Evolutionary conservation across 1,140 invertebrate genomes (phyloP).

Genomic region (Diploscapter pachys): DNA sequence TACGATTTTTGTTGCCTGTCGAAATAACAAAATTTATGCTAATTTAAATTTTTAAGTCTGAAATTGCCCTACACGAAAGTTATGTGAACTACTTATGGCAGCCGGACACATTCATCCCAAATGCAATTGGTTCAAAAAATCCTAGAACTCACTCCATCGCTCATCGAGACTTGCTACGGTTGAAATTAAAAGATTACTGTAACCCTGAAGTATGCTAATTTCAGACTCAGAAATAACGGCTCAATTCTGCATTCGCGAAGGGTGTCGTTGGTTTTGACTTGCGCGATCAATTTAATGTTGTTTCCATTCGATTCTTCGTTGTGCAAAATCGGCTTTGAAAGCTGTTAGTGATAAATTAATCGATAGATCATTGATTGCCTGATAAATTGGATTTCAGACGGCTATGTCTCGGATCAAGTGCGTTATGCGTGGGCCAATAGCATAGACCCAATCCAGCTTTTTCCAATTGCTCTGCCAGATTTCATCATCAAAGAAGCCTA

Average conservation of each 20-base stretch:
- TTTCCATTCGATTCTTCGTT: constrained; percentile 94
- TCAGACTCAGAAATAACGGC: constrained; percentile 41
- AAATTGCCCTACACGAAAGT: constrained; percentile 47
- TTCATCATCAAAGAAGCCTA: constrained; percentile 45
- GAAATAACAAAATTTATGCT: too few relatives aligned
- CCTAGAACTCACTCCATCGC: constrained; percentile 55
- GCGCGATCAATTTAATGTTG: constrained; percentile 67
- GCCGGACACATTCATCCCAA: constrained; percentile 55
- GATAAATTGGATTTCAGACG: constrained; percentile 28
- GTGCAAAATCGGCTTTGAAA: constrained; percentile 94
- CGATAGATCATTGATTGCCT: not conserved
- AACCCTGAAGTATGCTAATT: not conserved
- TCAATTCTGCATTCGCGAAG: constrained; percentile 59
- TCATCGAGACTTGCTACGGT: constrained; percentile 50
- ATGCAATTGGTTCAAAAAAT: constrained; percentile 57
- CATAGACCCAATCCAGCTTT: constrained; percentile 23
- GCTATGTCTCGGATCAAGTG: constrained; percentile 37
- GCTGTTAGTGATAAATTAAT: constrained; percentile 74
- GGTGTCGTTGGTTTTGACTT: constrained; percentile 90
- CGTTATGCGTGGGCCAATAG: constrained; percentile 27
- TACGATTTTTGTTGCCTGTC: too few relatives aligned
- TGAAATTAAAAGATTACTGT: not conserved
- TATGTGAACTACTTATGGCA: constrained; percentile 56
- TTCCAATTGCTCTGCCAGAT: constrained; percentile 41
- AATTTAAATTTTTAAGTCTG: constrained; percentile 8